Percentiles rank a stretch among this genome's conserved stretches.
Evolutionary conservation across 35 echinoderm and acorn worm genomes (phyloP).

Genomic region (Lytechinus pictus): DNA sequence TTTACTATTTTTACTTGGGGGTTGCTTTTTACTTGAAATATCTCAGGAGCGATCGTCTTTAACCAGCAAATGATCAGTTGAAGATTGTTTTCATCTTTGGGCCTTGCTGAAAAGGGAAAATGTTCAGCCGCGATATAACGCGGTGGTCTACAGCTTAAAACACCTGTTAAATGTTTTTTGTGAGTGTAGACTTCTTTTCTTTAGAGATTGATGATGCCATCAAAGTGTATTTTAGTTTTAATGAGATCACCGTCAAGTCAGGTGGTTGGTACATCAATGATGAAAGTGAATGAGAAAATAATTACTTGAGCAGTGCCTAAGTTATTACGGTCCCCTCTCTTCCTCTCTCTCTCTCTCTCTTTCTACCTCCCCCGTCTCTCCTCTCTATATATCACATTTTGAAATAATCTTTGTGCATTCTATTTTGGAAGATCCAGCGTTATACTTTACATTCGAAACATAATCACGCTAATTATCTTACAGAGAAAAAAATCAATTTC

Average conservation of each 20-base stretch:
- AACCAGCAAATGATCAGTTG: too few species aligned
- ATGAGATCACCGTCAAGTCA: not conserved
- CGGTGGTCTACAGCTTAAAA: not conserved
- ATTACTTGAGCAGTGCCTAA: not conserved
- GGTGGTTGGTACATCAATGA: not conserved
- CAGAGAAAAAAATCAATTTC: too few species aligned
- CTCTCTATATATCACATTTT: not conserved
- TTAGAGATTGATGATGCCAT: conserved; percentile 12
- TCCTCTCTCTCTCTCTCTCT: not conserved
- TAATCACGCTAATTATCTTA: too few species aligned
- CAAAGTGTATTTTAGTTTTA: conserved; percentile 11
- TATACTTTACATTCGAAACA: too few species aligned
- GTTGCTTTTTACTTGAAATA: too few species aligned
- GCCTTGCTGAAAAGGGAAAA: too few species aligned
- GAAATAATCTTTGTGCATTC: too few species aligned
- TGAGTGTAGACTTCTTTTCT: not conserved
- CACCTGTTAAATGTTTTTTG: not conserved
- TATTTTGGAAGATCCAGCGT: too few species aligned
- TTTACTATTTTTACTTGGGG: too few species aligned
- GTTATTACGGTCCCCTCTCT: not conserved
- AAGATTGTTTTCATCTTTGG: too few species aligned
- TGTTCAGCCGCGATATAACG: too few species aligned
- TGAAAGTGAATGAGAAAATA: not conserved
- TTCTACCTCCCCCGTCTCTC: not conserved
- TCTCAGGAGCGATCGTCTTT: too few species aligned